A percentile compares a stretch with the other conserved stretches of the same genome.
phyloP scores from a whole-genome alignment of 1,140 invertebrate genomes.

The Trichonephila clavata region DNA sequence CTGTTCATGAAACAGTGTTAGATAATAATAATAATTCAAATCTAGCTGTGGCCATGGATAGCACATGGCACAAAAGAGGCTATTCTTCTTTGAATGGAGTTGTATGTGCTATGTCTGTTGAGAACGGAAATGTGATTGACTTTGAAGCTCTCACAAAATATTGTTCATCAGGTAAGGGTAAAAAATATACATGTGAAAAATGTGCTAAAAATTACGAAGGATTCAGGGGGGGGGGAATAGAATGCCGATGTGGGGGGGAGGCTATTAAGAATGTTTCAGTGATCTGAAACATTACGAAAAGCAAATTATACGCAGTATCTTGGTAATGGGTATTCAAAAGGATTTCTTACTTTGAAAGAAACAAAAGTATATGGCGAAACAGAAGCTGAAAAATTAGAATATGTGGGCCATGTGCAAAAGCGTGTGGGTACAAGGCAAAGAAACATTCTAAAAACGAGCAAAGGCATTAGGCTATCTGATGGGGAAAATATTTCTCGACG shows the following conservation, averaged over 20 bases:
- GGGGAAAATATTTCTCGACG: constrained; percentile 12
- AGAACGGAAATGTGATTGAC: too few species aligned
- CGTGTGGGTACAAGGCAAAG: neutral
- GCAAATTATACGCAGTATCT: constrained; percentile 77
- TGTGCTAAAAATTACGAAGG: constrained; percentile 73
- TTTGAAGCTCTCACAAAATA: too few species aligned
- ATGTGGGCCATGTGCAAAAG: constrained; percentile 42
- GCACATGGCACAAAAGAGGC: too few species aligned
- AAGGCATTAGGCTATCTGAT: too few species aligned
- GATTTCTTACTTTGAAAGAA: constrained; percentile 59
- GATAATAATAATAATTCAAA: too few species aligned
- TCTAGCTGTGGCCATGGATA: too few species aligned
- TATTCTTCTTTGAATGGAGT: too few species aligned
- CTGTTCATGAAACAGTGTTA: too few species aligned
- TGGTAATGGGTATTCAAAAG: constrained; percentile 76
- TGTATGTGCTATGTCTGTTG: too few species aligned
- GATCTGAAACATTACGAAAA: constrained; percentile 59
- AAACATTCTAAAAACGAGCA: neutral
- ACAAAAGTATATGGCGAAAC: constrained; percentile 75
- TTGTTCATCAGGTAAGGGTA: too few species aligned
- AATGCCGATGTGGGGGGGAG: constrained; percentile 76
- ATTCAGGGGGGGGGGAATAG: constrained; percentile 75
- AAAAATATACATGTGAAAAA: too few species aligned
- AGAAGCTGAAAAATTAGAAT: constrained; percentile 34
- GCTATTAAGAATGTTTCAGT: constrained; percentile 70